Base-by-base conservation (phyloP, 1,140 invertebrate species). In the Calosoma granatense region DNA sequence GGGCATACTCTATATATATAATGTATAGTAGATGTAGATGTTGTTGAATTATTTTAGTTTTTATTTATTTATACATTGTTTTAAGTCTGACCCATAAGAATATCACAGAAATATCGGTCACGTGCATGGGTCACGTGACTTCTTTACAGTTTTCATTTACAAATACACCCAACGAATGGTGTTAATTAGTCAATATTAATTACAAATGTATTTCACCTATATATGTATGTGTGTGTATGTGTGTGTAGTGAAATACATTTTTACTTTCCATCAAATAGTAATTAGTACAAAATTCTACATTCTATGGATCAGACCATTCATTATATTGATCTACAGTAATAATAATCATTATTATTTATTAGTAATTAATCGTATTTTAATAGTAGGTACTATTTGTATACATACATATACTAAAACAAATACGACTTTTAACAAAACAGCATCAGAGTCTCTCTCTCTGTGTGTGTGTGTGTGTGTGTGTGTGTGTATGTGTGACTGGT, bases 121-220 rank as follows among this genome's bases (percentile, higher is more conserved):
- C 41, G n/a, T n/a, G 26, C 41, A 12, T 47, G 6, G 9, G 41
- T 9, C 6, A 47, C 26, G 14, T 6, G 6, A 36, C 26, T 36
- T 36, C 6, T 12, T 17, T 12, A 47, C 15, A 47, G 15, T 47
- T 9, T 47, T 47, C 17, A 11, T 47, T 47, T 47, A n/a, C n/a
- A n/a, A n/a, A n/a, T n/a, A n/a, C n/a, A n/a, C n/a, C n/a, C n/a
- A n/a, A n/a, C n/a, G n/a, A n/a, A n/a, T 47, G 17, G 3, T 11
- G 4, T 47, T 17, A 47, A 47, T 11, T 17, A 17, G 3, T 17
- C 17, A 4, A 9, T 47, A 47, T 12, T 47, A 17, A 17, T 12
- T 6, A 12, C 51, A 53, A 53, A 53, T 53, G 51, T 53, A 53
- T 53, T 53, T 53, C 51, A 53, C 17, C n/a, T n/a, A n/a, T n/a